Base-by-base conservation (phyloP, 2,888 invertebrate genomes). In the Drosophila lacicola region DNA sequence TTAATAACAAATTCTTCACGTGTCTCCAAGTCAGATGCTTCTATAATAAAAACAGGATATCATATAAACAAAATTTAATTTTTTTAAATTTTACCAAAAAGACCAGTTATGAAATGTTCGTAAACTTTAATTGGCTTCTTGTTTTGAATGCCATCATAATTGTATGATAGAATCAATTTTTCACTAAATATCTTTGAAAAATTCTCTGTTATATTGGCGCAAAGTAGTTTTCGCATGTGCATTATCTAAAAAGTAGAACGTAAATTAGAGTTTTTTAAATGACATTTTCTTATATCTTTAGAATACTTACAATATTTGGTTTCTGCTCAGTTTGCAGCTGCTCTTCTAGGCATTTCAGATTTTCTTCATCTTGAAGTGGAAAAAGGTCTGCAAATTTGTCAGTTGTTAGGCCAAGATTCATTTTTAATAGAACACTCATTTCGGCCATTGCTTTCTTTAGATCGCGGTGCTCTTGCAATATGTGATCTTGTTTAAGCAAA, bases 111-210 rank as follows among this genome's bases (percentile, higher is more conserved):
- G 2, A 44, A 11, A 44, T 44, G 13, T 13, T 44, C 13, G 3
- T 44, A 44, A 21, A 21, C 5, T 11, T 44, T 44, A 13, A 44
- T 44, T 21, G 42, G 42, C 19, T 44, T 44, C 13, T 44, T 44
- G 42, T 17, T 44, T 44, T 44, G 42, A 44, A 44, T 44, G 13
- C 42, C 42, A 17, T 44, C 42, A 3, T 44, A 44, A 4, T 44
- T 44, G 42, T 44, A 13, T 1, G 42, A 44, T 2, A 44, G 19
- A 21, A 44, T 44, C 6, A 44, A 21, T 13, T 44, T 44, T 6
- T 44, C 42, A 17, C 19, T 44, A 13, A 44, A 44, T 19, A 44
- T 44, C 19, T 44, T 44, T 13, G 42, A 44, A 13, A 44, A 44
- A 19, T 44, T 44, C 2, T 44, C 42, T 21, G 19, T 19, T 2